phyloP scores from a whole-genome alignment of 1,140 invertebrate genomes.

The Philaenus spumarius region DNA sequence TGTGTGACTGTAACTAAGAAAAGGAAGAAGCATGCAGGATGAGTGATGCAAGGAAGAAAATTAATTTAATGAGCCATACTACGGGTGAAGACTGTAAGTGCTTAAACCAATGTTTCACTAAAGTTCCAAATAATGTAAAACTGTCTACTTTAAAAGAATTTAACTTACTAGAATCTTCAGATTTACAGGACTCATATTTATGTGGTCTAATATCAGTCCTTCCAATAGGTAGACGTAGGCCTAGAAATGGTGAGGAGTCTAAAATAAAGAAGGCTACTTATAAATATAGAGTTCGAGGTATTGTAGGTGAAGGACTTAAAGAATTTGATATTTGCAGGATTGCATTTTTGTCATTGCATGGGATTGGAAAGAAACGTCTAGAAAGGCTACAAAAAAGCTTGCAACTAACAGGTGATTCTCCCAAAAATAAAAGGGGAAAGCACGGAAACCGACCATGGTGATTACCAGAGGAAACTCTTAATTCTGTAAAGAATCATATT shows the following conservation, averaged over 20 bases:
- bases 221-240: too few relatives aligned
- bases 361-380: neutral
- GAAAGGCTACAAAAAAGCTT: neutral
- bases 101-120: neutral
- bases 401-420: neutral
- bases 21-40: neutral
- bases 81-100: neutral
- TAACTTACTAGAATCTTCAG: neutral
- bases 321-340: neutral
- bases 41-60: neutral
- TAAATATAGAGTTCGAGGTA: neutral
- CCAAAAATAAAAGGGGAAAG: neutral
- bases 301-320: too few relatives aligned
- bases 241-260: neutral
- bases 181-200: neutral
- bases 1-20: too few relatives aligned
- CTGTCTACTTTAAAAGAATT: neutral
- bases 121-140: neutral
- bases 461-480: neutral
- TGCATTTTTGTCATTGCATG: neutral
- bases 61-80: neutral
- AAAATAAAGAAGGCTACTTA: neutral
- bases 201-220: neutral
- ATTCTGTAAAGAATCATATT: neutral
- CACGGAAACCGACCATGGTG: neutral